These are phyloP conservation scores for Conus canariensis DNA, from an alignment of 2,888 invertebrate genomes.

Conservation along the genomic window DNA sequence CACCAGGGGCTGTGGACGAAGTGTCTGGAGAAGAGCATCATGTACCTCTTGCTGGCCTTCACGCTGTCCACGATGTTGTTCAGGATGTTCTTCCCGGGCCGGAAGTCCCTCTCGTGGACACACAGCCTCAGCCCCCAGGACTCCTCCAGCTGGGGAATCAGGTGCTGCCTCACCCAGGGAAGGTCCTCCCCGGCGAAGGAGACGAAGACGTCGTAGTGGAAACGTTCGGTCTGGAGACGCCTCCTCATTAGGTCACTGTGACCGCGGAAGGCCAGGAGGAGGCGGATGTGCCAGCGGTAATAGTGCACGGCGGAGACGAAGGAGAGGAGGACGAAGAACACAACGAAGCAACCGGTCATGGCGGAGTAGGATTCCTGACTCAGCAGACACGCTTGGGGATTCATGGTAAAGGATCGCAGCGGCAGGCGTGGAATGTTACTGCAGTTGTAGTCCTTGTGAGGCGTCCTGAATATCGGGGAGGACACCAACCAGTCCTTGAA, in stretches of 20 bases:
- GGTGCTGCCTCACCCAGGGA: background rate
- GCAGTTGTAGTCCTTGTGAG: background rate
- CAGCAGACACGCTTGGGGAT: conserved; percentile 1
- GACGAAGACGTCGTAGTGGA: conserved; percentile 17
- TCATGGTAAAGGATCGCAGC: background rate
- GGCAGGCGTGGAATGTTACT: background rate
- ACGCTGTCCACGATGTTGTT: conserved; percentile 33
- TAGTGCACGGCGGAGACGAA: background rate
- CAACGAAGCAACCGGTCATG: background rate
- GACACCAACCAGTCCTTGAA: background rate
- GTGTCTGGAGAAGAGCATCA: background rate
- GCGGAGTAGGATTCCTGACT: background rate
- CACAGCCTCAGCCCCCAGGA: conserved; percentile 4
- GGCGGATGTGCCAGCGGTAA: conserved; percentile 26
- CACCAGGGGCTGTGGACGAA: conserved; percentile 14
- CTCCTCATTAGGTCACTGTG: background rate
- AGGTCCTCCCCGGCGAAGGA: background rate
- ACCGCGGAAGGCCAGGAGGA: conserved; percentile 7
- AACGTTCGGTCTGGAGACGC: background rate
- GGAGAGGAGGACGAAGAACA: background rate
- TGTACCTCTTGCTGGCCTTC: conserved; percentile 3
- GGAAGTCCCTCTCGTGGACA: conserved; percentile 8
- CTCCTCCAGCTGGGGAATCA: background rate
- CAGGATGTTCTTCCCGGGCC: conserved; percentile 21
- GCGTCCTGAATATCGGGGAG: background rate